These are phyloP conservation scores for Pedetes capensis DNA, from an alignment of 2,113 vertebrate genomes.

Conservation along the genomic window DNA sequence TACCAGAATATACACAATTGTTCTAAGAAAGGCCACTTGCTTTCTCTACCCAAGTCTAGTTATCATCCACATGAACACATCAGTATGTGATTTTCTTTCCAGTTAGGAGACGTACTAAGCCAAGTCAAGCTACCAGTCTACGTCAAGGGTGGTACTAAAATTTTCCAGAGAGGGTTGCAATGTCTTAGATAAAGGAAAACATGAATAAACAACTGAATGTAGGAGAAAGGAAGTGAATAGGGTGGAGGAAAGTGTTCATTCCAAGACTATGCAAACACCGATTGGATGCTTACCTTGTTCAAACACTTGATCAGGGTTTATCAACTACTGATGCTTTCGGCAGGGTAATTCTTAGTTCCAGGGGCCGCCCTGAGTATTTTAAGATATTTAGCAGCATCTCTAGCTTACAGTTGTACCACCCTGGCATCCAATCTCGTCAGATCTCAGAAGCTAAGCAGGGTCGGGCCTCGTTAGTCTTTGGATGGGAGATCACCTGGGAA, in stretches of 20 bases:
- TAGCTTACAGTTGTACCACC: too few relatives aligned
- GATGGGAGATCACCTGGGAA: too few relatives aligned
- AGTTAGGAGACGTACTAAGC: not conserved
- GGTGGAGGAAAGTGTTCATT: not conserved
- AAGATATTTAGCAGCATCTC: too few relatives aligned
- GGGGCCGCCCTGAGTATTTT: too few relatives aligned
- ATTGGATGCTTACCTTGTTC: not conserved
- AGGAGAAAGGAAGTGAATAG: not conserved
- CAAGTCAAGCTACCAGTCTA: not conserved
- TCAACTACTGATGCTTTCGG: not conserved
- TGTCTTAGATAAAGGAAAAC: not conserved
- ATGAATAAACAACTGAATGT: not conserved
- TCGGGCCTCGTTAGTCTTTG: too few relatives aligned
- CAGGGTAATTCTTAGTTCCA: not conserved
- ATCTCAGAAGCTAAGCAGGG: too few relatives aligned
- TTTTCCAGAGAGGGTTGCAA: not conserved
- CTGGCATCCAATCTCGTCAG: too few relatives aligned
- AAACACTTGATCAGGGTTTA: not conserved
- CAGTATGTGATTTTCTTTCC: constrained; percentile 24
- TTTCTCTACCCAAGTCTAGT: not conserved
- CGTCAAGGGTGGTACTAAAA: not conserved
- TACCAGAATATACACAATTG: not conserved
- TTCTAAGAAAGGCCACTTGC: not conserved
- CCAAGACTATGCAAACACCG: too few relatives aligned
- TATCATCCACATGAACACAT: constrained; percentile 2